These are phyloP conservation scores for Sinocyclocheilus maitianheensis DNA, from an alignment of 2,113 vertebrate species.

Conservation along the genomic window DNA sequence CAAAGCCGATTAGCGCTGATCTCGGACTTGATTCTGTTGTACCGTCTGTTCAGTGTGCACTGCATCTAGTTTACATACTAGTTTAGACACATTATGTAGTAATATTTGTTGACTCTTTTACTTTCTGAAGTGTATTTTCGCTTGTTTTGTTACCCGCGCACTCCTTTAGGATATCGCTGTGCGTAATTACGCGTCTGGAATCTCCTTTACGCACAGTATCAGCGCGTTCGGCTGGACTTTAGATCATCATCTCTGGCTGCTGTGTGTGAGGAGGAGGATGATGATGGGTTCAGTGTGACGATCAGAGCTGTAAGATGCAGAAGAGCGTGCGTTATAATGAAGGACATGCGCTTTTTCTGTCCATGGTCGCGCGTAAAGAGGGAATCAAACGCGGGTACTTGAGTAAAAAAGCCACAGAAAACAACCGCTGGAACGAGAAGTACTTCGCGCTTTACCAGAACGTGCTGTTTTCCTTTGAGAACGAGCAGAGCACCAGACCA, in stretches of 20 bases:
- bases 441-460: slow-evolving; percentile 95
- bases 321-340: slow-evolving; percentile 95
- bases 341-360: slow-evolving; percentile 89
- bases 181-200: slow-evolving; percentile 29
- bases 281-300: slow-evolving; percentile 42
- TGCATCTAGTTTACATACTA: slow-evolving; percentile 58
- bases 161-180: background rate
- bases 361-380: slow-evolving; percentile 87
- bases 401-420: slow-evolving; percentile 90
- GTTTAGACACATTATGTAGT: background rate
- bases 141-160: background rate
- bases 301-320: slow-evolving; percentile 81
- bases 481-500: slow-evolving; percentile 88
- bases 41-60: slow-evolving; percentile 72
- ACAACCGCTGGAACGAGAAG: slow-evolving; percentile 93
- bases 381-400: slow-evolving; percentile 87
- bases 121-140: background rate
- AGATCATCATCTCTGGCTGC: slow-evolving; percentile 17
- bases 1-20: slow-evolving; percentile 88
- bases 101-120: background rate
- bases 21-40: slow-evolving; percentile 79
- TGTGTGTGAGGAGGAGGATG: background rate
- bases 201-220: slow-evolving; percentile 31
- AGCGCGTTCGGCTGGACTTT: background rate
- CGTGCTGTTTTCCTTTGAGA: slow-evolving; percentile 95